A percentile compares a stretch with the other conserved stretches of the same genome.
phyloP scores from a whole-genome alignment of 2,797 vertebrate genomes.

The Miichthys miiuy region DNA sequence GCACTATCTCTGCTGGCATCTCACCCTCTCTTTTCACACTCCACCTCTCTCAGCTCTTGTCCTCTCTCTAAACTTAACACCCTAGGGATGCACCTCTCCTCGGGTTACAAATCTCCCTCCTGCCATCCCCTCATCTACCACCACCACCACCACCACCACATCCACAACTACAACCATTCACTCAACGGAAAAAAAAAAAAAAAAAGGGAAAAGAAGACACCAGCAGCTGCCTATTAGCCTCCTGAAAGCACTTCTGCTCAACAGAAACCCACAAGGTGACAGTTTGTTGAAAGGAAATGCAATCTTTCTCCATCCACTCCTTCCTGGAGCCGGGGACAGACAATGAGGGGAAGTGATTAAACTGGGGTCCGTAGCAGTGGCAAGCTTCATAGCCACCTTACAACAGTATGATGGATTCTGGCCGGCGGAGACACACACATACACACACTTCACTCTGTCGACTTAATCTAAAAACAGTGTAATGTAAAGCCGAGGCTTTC shows the following conservation, averaged over 20 bases:
- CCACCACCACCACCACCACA: conserved; percentile 31
- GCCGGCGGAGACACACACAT: conserved; percentile 12
- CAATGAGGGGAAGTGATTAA: conserved; percentile 72
- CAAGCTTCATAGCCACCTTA: conserved; percentile 31
- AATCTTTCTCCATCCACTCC: conserved; percentile 67
- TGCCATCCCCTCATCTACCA: conserved; percentile 33
- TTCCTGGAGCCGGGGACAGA: conserved; percentile 63
- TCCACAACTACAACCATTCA: conserved; percentile 37
- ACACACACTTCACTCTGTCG: neutral
- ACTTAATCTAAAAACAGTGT: conserved; percentile 50
- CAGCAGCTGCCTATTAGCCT: conserved; percentile 55
- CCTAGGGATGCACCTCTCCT: conserved; percentile 63
- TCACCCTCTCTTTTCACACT: conserved; percentile 47
- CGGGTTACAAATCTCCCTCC: conserved; percentile 63
- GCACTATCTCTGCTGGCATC: conserved; percentile 49
- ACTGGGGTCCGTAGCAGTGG: conserved; percentile 22
- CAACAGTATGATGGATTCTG: conserved; percentile 42
- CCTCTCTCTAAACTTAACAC: conserved; percentile 62
- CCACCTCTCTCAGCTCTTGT: conserved; percentile 46
- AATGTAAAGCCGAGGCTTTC: conserved; percentile 42
- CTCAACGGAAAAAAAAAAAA: neutral
- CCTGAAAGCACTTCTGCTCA: conserved; percentile 43
- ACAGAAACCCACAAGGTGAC: conserved; percentile 68
- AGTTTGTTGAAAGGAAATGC: conserved; percentile 70
- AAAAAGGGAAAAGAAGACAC: neutral